A percentile compares a stretch with the other conserved stretches of the same genome.
Conservation (phyloP, 2,888 invertebrate species). For the Panopea generosa region DNA sequence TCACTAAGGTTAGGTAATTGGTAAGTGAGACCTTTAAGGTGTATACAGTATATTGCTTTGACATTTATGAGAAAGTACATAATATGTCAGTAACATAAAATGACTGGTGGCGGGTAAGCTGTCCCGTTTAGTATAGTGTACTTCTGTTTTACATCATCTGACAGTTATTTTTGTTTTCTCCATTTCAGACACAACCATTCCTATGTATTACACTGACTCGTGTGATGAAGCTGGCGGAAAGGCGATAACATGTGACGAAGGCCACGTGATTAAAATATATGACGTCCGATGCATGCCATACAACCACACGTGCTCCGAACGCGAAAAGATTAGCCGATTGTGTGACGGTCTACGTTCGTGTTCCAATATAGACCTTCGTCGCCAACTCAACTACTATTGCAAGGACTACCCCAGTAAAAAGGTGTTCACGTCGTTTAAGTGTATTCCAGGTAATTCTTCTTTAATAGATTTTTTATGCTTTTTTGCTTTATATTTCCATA, state of each 20-base stretch:
- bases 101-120: too few relatives aligned
- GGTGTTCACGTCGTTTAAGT: slow-evolving; percentile 61
- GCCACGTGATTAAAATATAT: slow-evolving; percentile 34
- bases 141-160: too few relatives aligned
- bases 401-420: slow-evolving; percentile 51
- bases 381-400: slow-evolving; percentile 64
- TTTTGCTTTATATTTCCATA: too few relatives aligned
- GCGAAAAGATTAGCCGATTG: slow-evolving; percentile 51
- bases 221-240: slow-evolving; percentile 48
- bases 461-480: too few relatives aligned
- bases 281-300: slow-evolving; percentile 62
- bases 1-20: too few relatives aligned
- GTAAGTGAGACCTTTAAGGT: too few relatives aligned
- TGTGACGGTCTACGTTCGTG: slow-evolving; percentile 68
- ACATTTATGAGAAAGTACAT: too few relatives aligned
- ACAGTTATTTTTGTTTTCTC: background rate
- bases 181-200: slow-evolving; percentile 28
- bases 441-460: slow-evolving; percentile 62
- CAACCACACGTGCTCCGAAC: slow-evolving; percentile 61
- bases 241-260: slow-evolving; percentile 52
- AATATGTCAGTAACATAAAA: too few relatives aligned
- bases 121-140: too few relatives aligned
- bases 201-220: slow-evolving; percentile 47
- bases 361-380: slow-evolving; percentile 59
- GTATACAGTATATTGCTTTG: too few relatives aligned